phyloP scores from a whole-genome alignment of 2,797 vertebrate species.

The Syngnathus rostellatus region DNA sequence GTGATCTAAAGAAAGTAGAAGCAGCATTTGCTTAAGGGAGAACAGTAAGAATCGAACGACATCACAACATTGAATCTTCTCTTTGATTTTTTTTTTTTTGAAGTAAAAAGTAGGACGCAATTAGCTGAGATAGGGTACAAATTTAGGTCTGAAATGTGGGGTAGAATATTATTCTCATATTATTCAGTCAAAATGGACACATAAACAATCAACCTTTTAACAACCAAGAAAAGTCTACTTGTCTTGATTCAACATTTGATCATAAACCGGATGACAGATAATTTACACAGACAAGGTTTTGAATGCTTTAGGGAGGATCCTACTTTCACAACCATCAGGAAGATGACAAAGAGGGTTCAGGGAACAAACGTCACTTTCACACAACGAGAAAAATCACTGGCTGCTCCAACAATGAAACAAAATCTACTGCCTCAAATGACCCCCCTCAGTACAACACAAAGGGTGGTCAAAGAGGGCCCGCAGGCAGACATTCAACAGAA shows the following conservation, averaged over 20 bases:
- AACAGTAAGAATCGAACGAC: not conserved
- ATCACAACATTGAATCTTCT: not conserved
- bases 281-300: not conserved
- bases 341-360: not conserved
- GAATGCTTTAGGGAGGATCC: not conserved
- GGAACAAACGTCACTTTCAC: not conserved
- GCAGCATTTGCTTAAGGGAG: not conserved
- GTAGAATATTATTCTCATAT: too few species aligned
- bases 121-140: too few species aligned
- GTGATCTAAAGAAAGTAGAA: not conserved
- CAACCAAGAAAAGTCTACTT: not conserved
- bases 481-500: slow-evolving; percentile 1
- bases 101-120: not conserved
- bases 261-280: not conserved
- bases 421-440: not conserved
- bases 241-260: not conserved
- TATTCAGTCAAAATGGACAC: not conserved
- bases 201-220: not conserved
- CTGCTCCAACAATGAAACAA: not conserved
- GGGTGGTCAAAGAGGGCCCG: not conserved
- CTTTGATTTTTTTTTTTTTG: not conserved
- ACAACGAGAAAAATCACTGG: not conserved
- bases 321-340: not conserved
- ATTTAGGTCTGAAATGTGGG: too few species aligned
- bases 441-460: not conserved